phyloP scores from a whole-genome alignment of 2,113 vertebrate genomes.

The Boleophthalmus pectinirostris region DNA sequence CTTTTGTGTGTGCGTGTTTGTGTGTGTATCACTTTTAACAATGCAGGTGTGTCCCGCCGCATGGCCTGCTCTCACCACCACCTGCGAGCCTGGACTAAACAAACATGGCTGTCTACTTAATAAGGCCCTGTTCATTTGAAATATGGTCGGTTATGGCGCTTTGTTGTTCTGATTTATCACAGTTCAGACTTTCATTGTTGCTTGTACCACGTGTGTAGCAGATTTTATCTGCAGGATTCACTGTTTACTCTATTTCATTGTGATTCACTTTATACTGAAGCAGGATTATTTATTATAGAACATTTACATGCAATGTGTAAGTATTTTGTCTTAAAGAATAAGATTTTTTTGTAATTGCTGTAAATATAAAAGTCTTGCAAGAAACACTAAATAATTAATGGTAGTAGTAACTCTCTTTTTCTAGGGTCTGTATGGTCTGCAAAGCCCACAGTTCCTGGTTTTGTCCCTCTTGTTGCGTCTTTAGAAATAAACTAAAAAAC shows the following conservation, averaged over 20 bases:
- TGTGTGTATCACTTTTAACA: slow-evolving; percentile 46
- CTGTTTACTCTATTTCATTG: not conserved
- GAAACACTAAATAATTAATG: too few species aligned
- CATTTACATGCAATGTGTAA: not conserved
- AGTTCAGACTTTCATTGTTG: not conserved
- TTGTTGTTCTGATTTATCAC: slow-evolving; percentile 24
- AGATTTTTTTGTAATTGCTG: not conserved
- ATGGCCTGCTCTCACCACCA: slow-evolving; percentile 18
- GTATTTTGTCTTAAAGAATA: not conserved
- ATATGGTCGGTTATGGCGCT: slow-evolving; percentile 22
- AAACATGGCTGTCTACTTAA: slow-evolving; percentile 38
- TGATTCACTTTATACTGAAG: not conserved
- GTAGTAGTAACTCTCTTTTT: too few species aligned
- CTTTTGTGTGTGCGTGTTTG: not conserved
- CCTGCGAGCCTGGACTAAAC: slow-evolving; percentile 36
- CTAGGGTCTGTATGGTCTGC: too few species aligned
- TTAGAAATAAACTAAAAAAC: too few species aligned
- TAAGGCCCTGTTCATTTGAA: slow-evolving; percentile 31
- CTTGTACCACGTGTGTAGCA: not conserved
- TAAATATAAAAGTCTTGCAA: too few species aligned
- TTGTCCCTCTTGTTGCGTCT: not conserved
- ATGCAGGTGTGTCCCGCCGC: slow-evolving; percentile 62
- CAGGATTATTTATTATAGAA: not conserved
- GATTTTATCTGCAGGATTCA: not conserved
- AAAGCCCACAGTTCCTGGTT: not conserved